Conservation (phyloP, 2,888 invertebrate genomes). For the Agriopis leucophaearia region DNA sequence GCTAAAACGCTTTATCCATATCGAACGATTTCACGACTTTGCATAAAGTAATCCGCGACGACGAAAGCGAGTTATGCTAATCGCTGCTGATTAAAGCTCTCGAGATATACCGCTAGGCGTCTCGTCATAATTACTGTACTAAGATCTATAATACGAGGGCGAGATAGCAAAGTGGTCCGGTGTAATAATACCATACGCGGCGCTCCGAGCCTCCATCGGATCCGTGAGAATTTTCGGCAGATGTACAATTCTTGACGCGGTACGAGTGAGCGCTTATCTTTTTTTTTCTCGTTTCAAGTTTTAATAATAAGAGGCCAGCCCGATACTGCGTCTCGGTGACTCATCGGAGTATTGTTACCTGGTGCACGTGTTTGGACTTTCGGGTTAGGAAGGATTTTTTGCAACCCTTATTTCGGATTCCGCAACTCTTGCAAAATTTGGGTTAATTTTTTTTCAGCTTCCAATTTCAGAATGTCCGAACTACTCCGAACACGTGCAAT, state of each 20-base stretch:
- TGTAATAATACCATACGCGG: slow-evolving; percentile 79
- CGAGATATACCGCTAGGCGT: slow-evolving; percentile 77
- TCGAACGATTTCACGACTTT: slow-evolving; percentile 42
- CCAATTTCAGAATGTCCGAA: slow-evolving; percentile 62
- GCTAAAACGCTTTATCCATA: slow-evolving; percentile 33
- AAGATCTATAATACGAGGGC: slow-evolving; percentile 74
- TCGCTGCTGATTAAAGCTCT: slow-evolving; percentile 75
- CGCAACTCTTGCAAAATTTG: slow-evolving; percentile 86
- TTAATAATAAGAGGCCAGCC: slow-evolving; percentile 79
- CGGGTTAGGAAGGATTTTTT: slow-evolving; percentile 85
- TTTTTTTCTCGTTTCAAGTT: slow-evolving; percentile 67
- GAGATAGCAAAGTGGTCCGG: slow-evolving; percentile 73
- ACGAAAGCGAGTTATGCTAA: slow-evolving; percentile 74
- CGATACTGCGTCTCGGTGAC: slow-evolving; percentile 75
- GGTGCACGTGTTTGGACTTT: slow-evolving; percentile 83
- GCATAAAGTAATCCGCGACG: slow-evolving; percentile 57
- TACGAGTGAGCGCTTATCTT: slow-evolving; percentile 82
- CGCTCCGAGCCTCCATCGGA: slow-evolving; percentile 57
- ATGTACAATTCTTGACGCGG: slow-evolving; percentile 85
- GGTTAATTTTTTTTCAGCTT: slow-evolving; percentile 72
- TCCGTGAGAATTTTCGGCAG: slow-evolving; percentile 87
- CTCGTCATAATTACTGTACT: slow-evolving; percentile 75
- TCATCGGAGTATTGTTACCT: slow-evolving; percentile 77
- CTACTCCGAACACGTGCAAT: slow-evolving; percentile 60
- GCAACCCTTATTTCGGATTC: slow-evolving; percentile 84